These are phyloP conservation scores for Andrena bucephala DNA, from an alignment of 2,888 invertebrate genomes.

Conservation along the genomic window DNA sequence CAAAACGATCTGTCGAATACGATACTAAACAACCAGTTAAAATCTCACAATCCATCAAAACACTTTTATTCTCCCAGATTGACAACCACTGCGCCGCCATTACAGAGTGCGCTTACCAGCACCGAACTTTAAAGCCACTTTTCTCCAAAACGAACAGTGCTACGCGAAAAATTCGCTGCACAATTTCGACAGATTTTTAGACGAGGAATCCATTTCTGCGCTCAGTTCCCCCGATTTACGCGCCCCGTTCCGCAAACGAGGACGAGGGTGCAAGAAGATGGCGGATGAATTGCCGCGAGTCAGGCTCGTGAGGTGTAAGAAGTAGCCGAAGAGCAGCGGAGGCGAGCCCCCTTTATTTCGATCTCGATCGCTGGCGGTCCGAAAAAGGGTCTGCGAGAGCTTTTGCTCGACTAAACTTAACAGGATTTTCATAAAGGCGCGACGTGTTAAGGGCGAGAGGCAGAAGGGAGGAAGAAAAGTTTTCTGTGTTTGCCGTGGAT, in stretches of 20 bases:
- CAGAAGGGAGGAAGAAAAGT: conserved; percentile 18
- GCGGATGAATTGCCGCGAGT: neutral
- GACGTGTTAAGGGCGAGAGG: conserved; percentile 30
- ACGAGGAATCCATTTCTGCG: neutral
- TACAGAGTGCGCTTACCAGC: neutral
- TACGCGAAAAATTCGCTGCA: neutral
- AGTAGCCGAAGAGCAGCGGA: neutral
- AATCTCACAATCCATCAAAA: no score
- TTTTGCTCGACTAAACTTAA: conserved; percentile 53
- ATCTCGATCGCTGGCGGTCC: neutral
- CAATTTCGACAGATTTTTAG: neutral
- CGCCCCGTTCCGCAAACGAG: neutral
- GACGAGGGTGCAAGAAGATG: neutral
- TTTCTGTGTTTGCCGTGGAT: conserved; percentile 36
- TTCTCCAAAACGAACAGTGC: neutral
- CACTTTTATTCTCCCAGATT: no score
- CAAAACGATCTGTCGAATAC: no score
- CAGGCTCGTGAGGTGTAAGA: neutral
- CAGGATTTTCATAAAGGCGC: conserved; percentile 53
- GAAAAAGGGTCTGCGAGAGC: neutral
- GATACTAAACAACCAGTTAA: no score
- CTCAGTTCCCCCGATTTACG: neutral
- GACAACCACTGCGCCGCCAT: no score
- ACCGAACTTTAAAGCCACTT: neutral
- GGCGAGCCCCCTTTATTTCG: neutral